phyloP scores from a whole-genome alignment of 2,888 invertebrate genomes.

The Cynaeus angustus region DNA sequence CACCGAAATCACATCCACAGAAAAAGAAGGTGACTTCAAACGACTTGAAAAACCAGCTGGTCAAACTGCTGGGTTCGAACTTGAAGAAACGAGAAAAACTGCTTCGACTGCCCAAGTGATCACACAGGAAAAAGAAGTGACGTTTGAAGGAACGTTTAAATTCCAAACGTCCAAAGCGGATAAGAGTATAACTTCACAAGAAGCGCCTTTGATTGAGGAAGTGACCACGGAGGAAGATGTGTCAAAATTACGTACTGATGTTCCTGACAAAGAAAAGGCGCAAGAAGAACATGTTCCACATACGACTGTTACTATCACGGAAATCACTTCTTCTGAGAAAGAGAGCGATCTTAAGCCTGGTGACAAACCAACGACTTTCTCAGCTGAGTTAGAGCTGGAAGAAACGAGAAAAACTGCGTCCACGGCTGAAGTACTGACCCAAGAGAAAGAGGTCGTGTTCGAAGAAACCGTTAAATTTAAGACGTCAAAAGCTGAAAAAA shows the following conservation, averaged over 20 bases:
- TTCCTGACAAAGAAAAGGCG: slow-evolving; percentile 40
- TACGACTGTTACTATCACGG: slow-evolving; percentile 47
- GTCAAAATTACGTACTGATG: slow-evolving; percentile 58
- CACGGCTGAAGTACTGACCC: slow-evolving; percentile 48
- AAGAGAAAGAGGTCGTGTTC: slow-evolving; percentile 47
- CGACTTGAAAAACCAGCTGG: slow-evolving; percentile 58
- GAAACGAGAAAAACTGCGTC: slow-evolving; percentile 59
- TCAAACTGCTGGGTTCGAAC: slow-evolving; percentile 67
- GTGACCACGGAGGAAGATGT: slow-evolving; percentile 69
- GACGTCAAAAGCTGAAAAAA: slow-evolving; percentile 73
- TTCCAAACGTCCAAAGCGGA: slow-evolving; percentile 54
- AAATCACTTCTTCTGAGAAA: slow-evolving; percentile 59
- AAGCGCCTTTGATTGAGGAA: slow-evolving; percentile 57
- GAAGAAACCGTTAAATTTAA: slow-evolving; percentile 52
- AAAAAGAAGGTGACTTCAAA: slow-evolving; percentile 54
- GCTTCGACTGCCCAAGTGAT: slow-evolving; percentile 66
- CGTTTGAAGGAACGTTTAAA: slow-evolving; percentile 57
- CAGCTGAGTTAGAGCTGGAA: slow-evolving; percentile 64
- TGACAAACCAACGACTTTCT: slow-evolving; percentile 60
- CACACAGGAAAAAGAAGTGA: slow-evolving; percentile 57
- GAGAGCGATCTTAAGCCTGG: slow-evolving; percentile 55
- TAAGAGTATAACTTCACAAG: slow-evolving; percentile 62
- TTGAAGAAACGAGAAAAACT: slow-evolving; percentile 68
- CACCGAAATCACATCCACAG: slow-evolving; percentile 55
- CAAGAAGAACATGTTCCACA: slow-evolving; percentile 34